Evolutionary conservation across 2,113 vertebrate species (phyloP), one percentile per base, ranked within the genome.

Genomic region (Columbina picui): DNA sequence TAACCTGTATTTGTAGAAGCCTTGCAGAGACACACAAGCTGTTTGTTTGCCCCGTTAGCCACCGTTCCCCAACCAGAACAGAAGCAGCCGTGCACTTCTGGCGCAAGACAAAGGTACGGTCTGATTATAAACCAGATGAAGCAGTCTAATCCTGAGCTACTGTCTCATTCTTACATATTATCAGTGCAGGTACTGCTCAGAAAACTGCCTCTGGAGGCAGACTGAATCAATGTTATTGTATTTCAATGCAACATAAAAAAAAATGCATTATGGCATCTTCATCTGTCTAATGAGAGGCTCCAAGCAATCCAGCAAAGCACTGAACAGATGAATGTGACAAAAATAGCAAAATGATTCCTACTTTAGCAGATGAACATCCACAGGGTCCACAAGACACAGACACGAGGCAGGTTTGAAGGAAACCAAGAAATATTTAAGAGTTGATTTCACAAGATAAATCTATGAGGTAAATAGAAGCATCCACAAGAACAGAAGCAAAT

Each of bases 1-100:
- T 32, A 77, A 61, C 27, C 45, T 60, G 26, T 52, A 43, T 30
- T 68, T 39, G 36, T 25, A 60, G 22, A 57, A 32, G 25, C 7
- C 32, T 9, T 68, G 34, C 43, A 60, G 52, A 60, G 34, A 74
- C 23, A 70, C 16, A 69, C 25, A 39, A 45, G 50, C 23, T 50
- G 27, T 30, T 61, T 14, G 25, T 45, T 60, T 0, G 0, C 36
- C 20, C 50, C 14, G 1, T 15, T 12, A 53, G 61, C 52, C 43
- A 59, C 22, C 25, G 14, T 15, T 32, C 57, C 71, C 53, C 13
- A 8, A 32, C 49, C 71, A 60, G 32, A 80, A 38, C 26, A 93
- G 26, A 77, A 73, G 5, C 41, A 26, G 12, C 26, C 34, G 20
- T 50, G 73, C 10, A 5, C 17, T 47, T 71, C 61, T 41, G 0